A percentile compares a stretch with the other conserved stretches of the same genome.
Evolutionary conservation across 1,140 invertebrate species (phyloP).

Genomic region (Lepeophtheirus salmonis): DNA sequence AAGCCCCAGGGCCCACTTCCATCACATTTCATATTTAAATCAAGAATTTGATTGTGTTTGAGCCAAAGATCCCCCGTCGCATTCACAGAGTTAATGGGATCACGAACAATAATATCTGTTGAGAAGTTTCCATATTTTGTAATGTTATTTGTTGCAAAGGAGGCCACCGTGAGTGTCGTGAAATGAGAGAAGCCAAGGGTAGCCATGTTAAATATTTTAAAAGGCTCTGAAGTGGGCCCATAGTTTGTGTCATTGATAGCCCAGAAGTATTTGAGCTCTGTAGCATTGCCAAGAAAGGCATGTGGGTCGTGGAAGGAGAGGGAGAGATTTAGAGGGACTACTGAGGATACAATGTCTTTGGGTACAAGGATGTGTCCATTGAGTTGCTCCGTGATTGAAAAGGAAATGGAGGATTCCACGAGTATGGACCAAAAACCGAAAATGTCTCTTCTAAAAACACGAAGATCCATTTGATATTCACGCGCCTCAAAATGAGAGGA

Average conservation of each 20-base stretch:
- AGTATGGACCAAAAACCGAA: not conserved
- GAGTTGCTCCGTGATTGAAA: not conserved
- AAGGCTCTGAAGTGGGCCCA: not conserved
- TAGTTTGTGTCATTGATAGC: not conserved
- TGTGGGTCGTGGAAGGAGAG: not conserved
- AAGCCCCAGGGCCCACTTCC: not conserved
- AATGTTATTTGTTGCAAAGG: not conserved
- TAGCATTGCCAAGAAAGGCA: not conserved
- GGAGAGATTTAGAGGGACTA: not conserved
- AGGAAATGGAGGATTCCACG: not conserved
- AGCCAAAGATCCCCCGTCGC: not conserved
- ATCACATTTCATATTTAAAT: slow-evolving; percentile 3
- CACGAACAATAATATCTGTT: not conserved
- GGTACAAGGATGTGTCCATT: not conserved
- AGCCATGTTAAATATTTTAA: not conserved
- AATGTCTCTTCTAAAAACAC: not conserved
- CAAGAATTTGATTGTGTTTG: not conserved
- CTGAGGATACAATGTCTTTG: not conserved
- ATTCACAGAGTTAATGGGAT: not conserved
- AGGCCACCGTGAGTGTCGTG: not conserved
- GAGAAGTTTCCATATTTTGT: not conserved
- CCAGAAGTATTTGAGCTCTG: not conserved
- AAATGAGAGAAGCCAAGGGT: not conserved
- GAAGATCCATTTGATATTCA: not conserved
- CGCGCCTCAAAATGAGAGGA: not conserved